These are phyloP conservation scores for Lagorchestes hirsutus DNA, from an alignment of 2,797 vertebrate genomes.

Conservation along the genomic window DNA sequence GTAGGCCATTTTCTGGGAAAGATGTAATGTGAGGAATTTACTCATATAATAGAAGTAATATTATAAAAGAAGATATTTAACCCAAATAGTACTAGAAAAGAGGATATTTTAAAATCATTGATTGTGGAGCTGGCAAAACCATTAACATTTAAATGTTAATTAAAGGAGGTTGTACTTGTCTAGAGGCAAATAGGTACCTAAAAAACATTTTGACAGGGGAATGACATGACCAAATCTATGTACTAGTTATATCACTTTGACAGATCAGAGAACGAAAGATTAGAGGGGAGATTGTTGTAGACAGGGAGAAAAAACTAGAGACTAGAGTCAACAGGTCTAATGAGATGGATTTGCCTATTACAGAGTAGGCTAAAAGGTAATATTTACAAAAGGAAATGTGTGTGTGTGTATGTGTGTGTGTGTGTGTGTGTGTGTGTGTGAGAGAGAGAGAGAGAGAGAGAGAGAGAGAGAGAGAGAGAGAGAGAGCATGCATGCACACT, in stretches of 20 bases:
- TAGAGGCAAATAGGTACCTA: background rate
- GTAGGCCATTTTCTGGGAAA: background rate
- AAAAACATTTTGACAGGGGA: background rate
- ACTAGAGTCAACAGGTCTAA: background rate
- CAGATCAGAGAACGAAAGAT: background rate
- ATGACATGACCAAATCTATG: background rate
- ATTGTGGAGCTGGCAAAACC: too few relatives aligned
- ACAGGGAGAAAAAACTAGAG: background rate
- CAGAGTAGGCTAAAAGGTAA: background rate
- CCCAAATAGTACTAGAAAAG: too few relatives aligned
- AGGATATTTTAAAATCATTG: too few relatives aligned
- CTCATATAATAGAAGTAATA: background rate
- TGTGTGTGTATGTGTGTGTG: too few relatives aligned
- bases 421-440: too few relatives aligned
- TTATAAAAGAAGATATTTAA: background rate
- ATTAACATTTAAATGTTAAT: background rate
- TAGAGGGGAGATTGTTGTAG: background rate
- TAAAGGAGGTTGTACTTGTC: background rate
- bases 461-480: too few relatives aligned
- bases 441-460: too few relatives aligned
- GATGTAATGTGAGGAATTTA: background rate
- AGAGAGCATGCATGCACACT: too few relatives aligned
- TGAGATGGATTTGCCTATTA: background rate
- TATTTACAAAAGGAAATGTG: background rate
- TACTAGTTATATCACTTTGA: background rate